A percentile compares a stretch with the other conserved stretches of the same genome.
These are phyloP conservation scores for Datnioides undecimradiatus DNA, from an alignment of 2,113 vertebrate species.

Conservation along the genomic window DNA sequence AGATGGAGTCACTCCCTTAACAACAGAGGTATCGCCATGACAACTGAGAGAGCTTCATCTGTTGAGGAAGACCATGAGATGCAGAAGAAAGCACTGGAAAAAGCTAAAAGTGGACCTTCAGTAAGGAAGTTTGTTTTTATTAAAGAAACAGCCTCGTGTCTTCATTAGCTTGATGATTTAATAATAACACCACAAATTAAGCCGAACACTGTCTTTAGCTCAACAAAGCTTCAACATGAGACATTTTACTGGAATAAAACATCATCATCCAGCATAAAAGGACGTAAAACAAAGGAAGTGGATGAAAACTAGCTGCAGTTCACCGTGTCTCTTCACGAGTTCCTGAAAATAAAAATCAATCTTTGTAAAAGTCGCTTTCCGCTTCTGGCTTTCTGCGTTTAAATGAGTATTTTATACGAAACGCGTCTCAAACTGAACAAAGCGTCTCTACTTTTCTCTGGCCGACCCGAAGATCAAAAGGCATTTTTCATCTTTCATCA, in stretches of 20 bases:
- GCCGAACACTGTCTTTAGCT: neutral
- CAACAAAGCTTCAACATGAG: neutral
- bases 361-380: neutral
- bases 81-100: neutral
- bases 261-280: neutral
- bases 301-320: neutral
- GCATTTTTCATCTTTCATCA: conserved; percentile 50
- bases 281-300: neutral
- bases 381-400: neutral
- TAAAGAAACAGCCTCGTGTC: neutral
- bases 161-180: neutral
- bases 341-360: conserved; percentile 3
- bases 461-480: conserved; percentile 52
- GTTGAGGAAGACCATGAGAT: neutral
- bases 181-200: neutral
- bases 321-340: neutral
- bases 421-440: neutral
- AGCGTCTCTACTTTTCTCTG: neutral
- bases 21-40: neutral
- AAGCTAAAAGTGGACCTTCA: neutral
- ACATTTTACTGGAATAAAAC: neutral
- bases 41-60: neutral
- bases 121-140: too few relatives aligned
- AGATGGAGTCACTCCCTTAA: neutral
- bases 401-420: neutral